Base-by-base conservation (phyloP, 2,888 invertebrate species). In the Drosophila kambysellisi region DNA sequence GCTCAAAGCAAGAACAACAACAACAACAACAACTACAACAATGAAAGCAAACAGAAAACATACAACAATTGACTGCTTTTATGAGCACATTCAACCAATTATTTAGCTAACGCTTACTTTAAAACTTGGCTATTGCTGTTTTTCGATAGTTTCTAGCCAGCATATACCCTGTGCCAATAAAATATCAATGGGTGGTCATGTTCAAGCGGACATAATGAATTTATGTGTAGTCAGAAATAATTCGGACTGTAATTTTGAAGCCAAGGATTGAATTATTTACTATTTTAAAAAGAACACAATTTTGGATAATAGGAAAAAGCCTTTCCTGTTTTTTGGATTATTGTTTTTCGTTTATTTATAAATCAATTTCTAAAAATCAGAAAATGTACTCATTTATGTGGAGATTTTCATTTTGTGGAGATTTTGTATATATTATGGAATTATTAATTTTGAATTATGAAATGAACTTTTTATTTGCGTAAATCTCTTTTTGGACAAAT, bases 111-210 rank as follows among this genome's bases (percentile, higher is more conserved):
- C 70, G 50, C 59, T 68, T 9, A 46, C 30, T 70, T 53, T 32
- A 43, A 61, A 33, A 50, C 12, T 60, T 15, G 46, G 15, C 46
- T 25, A 43, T 51, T 70, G 77, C 70, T 65, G 60, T 65, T 72
- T 79, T 82, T 82, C 68, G 70, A 63, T 69, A 30, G 51, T 65
- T 65, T 66, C 60, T 60, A 6, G 52, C 30, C 54, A 50, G 43
- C 9, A 29, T 29, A 61, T 72, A 67, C 68, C 81, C 57, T 48
- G 79, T 29, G n/a, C n/a, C 29, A 29, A 11, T 6, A 30, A 8
- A 15, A 9, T 20, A n/a, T 25, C 7, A 17, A 30, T n/a, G 30
- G 29, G n/a, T 30, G 1, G 7, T 25, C 25, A 25, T 25, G 20
- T 4, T 20, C 7, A 15, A 15, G 20, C 7, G 46, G 46, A 2